Base-by-base conservation (phyloP, 1,140 invertebrate species). In the Vanessa tameamea region DNA sequence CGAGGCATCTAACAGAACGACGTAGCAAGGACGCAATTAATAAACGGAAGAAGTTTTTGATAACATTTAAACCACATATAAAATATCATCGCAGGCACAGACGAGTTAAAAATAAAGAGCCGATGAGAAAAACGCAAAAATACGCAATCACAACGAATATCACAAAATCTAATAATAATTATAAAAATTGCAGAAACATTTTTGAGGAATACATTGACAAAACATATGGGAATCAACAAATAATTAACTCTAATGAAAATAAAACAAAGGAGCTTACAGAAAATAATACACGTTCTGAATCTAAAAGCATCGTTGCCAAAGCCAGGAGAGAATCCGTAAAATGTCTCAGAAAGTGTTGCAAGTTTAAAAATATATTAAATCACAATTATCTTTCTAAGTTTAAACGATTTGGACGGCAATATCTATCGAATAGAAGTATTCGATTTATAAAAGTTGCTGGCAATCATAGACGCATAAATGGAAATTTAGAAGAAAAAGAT, bases 1-100 rank as follows among this genome's bases (percentile, higher is more conserved):
- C 57, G 15, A 61, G 1, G 0, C 23, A 12, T 20, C 4, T 11
- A n/a, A 37, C 14, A 37, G 57, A 61, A 61, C 11, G 57, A 15
- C 5, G 14, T n/a, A 37, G 14, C 14, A 31, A 15, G 11, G 5
- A 37, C 7, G 2, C 7, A 9, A 8, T 37, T 7, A 61, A n/a
- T 23, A 61, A n/a, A 37, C 57, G 26, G 1, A 69, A 61, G 48
- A 69, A 69, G 43, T 48, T 61, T 69, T 16, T 48, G 7, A 55
- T 69, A 50, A 69, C 47, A 12, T 20, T 59, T 16, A 50, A 37
- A 6, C 57, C 68, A 2, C 43, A 47, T 61, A 50, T 61, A 61
- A 13, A 61, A 0, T 13, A 23, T 15, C 11, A 37, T n/a, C 57
- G 13, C 31, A 61, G 15, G 7, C 14, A 37, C 6, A 2, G 57